Conservation (phyloP, 1,140 invertebrate genomes). For the Diachasma alloeum region DNA sequence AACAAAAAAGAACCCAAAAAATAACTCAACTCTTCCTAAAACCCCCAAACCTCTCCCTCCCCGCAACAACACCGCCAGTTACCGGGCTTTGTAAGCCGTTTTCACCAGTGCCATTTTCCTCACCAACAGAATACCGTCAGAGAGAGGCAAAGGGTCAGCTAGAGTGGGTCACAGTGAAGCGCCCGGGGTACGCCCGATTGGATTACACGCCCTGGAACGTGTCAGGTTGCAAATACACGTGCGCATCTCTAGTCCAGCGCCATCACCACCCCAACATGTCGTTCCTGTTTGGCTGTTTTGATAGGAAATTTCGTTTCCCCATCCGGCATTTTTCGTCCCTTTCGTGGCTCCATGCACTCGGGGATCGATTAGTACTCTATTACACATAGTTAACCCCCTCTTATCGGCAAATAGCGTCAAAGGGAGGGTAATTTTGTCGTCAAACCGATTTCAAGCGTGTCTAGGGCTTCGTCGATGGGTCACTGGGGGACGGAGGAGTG, state of each 20-base stretch:
- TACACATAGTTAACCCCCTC: not conserved
- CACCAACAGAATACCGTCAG: conserved; percentile 10
- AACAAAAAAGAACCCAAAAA: too few species aligned
- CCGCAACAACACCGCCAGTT: conserved; percentile 11
- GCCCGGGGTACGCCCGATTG: conserved; percentile 35
- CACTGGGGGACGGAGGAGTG: not conserved
- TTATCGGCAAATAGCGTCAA: conserved; percentile 25
- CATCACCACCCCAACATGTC: not conserved
- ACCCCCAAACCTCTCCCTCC: not conserved
- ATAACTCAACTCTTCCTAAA: not conserved
- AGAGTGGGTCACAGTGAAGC: conserved; percentile 24
- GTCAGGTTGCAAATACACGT: conserved; percentile 36
- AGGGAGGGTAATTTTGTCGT: conserved; percentile 22
- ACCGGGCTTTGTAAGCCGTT: not conserved
- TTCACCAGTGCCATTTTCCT: conserved; percentile 23
- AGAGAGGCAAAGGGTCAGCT: conserved; percentile 26
- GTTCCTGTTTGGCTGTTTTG: conserved; percentile 3
- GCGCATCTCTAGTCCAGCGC: not conserved
- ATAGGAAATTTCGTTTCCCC: conserved; percentile 2
- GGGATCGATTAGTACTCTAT: conserved; percentile 14
- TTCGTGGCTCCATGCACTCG: too few species aligned
- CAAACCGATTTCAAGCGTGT: conserved; percentile 14
- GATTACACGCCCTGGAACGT: conserved; percentile 39
- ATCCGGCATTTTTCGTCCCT: not conserved
- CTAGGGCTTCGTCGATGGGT: not conserved